Percentiles rank a stretch among this genome's conserved stretches.
These are phyloP conservation scores for Percina caprodes DNA, from an alignment of 2,113 vertebrate species.

Conservation along the genomic window DNA sequence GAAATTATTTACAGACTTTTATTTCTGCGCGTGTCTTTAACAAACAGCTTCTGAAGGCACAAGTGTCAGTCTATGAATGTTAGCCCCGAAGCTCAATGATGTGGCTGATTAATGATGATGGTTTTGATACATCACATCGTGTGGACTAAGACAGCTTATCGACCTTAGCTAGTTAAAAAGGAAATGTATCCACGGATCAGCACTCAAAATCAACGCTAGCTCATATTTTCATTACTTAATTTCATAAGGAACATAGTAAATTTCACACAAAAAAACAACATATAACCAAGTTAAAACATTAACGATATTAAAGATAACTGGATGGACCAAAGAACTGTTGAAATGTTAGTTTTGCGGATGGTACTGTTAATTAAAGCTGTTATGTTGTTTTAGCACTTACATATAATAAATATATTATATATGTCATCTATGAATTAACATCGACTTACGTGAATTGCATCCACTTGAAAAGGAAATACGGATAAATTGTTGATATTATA, in stretches of 20 bases:
- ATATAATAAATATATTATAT: no score
- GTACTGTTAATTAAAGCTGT: not conserved
- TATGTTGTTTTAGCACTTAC: not conserved
- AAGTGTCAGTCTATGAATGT: not conserved
- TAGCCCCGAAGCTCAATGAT: not conserved
- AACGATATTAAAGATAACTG: not conserved
- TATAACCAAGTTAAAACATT: not conserved
- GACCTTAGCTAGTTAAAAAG: not conserved
- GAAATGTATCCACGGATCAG: not conserved
- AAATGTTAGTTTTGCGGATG: not conserved
- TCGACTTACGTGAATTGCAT: not conserved
- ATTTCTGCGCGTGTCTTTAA: not conserved
- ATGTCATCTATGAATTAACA: not conserved
- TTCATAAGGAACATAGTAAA: not conserved
- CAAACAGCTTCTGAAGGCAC: no score
- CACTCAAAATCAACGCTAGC: not conserved
- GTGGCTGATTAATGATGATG: not conserved
- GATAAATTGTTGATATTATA: no score
- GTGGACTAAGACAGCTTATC: not conserved
- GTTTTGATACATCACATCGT: not conserved
- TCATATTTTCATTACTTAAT: not conserved
- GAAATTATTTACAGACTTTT: not conserved
- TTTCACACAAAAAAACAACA: not conserved
- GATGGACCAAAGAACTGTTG: not conserved
- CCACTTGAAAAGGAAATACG: not conserved